Percentiles rank a stretch among this genome's conserved stretches.
phyloP scores from a whole-genome alignment of 2,888 invertebrate species.

The Stenodera caucasica region DNA sequence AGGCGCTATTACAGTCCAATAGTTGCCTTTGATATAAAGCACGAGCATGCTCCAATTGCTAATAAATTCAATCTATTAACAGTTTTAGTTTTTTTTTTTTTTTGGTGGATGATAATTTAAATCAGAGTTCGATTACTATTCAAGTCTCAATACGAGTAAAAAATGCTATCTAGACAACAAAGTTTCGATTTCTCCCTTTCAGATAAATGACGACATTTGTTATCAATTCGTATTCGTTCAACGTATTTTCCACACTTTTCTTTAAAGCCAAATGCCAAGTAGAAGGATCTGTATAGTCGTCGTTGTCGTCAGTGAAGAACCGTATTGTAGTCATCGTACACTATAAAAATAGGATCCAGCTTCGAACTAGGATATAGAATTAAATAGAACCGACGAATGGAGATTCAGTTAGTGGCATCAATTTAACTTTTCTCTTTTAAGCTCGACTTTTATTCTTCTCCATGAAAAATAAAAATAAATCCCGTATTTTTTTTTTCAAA shows the following conservation, averaged over 20 bases:
- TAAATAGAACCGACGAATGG: background rate
- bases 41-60: too few relatives aligned
- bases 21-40: background rate
- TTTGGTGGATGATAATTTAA: too few relatives aligned
- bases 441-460: too few relatives aligned
- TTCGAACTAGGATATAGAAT: background rate
- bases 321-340: background rate
- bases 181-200: conserved; percentile 27
- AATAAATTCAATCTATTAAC: too few relatives aligned
- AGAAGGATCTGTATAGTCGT: background rate
- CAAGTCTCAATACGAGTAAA: background rate
- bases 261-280: conserved; percentile 24
- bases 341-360: background rate
- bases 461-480: too few relatives aligned
- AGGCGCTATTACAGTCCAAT: background rate
- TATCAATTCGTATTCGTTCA: conserved; percentile 63
- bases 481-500: too few relatives aligned
- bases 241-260: conserved; percentile 42
- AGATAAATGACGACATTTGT: conserved; percentile 56
- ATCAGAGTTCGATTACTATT: too few relatives aligned
- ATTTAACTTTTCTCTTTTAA: background rate
- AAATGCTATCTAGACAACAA: conserved; percentile 13
- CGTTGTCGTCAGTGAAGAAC: background rate
- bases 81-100: too few relatives aligned
- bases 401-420: background rate